phyloP scores from a whole-genome alignment of 1,140 invertebrate species.

The Leptinotarsa texana region DNA sequence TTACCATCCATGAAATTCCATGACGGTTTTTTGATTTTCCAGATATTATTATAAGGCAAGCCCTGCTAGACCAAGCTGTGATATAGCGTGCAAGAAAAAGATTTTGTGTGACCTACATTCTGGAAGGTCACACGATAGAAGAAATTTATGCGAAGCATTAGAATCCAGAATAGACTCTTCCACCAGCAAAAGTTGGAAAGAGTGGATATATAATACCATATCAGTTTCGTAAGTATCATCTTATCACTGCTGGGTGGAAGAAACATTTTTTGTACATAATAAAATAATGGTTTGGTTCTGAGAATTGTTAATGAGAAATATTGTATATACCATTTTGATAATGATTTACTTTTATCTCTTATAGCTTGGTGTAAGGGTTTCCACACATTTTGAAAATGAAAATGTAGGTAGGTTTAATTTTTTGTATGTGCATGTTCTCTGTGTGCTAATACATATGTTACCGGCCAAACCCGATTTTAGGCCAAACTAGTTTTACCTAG shows the following conservation, averaged over 20 bases:
- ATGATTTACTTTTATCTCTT: slow-evolving; percentile 40
- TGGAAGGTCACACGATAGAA: slow-evolving; percentile 83
- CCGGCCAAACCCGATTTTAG: too few species aligned
- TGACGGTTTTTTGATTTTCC: neutral
- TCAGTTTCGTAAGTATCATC: slow-evolving; percentile 78
- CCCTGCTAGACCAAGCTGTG: slow-evolving; percentile 75
- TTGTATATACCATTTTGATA: neutral
- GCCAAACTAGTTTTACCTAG: too few species aligned
- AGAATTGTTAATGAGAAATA: neutral
- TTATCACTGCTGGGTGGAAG: neutral
- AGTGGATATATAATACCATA: slow-evolving; percentile 83
- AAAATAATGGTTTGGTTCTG: neutral
- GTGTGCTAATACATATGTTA: neutral
- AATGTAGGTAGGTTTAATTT: slow-evolving; percentile 9
- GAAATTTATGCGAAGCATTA: slow-evolving; percentile 77
- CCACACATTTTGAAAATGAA: neutral
- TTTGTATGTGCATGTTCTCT: neutral
- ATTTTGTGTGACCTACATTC: slow-evolving; percentile 83
- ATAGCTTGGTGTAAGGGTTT: slow-evolving; percentile 48
- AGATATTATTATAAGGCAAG: slow-evolving; percentile 90
- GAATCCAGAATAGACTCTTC: slow-evolving; percentile 77
- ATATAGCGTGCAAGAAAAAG: slow-evolving; percentile 81
- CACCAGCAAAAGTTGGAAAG: slow-evolving; percentile 74
- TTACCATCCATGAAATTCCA: too few species aligned
- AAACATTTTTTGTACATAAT: neutral